Evolutionary conservation across 2,888 invertebrate species (phyloP).

Genomic region (Pheosia gnoma): DNA sequence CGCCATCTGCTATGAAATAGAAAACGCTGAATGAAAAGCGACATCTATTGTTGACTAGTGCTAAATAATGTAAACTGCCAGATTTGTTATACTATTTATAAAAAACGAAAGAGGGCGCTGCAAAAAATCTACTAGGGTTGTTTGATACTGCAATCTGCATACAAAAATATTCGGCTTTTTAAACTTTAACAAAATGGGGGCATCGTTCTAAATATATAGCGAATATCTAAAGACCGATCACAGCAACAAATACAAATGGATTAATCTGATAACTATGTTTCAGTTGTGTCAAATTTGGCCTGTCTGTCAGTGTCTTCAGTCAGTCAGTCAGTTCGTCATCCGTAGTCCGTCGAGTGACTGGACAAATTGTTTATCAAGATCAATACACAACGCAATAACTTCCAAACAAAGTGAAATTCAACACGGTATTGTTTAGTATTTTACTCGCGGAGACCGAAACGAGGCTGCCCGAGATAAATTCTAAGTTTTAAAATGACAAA

Average conservation of each 20-base stretch:
- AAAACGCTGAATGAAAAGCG: constrained; percentile 3
- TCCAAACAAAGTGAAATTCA: constrained; percentile 72
- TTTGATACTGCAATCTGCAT: too few species aligned
- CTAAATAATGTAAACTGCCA: neutral
- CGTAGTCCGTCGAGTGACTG: constrained; percentile 49
- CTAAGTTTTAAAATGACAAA: constrained; percentile 65
- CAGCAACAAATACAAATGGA: too few species aligned
- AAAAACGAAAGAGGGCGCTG: constrained; percentile 4
- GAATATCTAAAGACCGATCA: too few species aligned
- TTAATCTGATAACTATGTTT: neutral
- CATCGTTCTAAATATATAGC: too few species aligned
- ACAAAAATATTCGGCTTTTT: too few species aligned
- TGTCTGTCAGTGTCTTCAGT: neutral
- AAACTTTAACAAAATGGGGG: too few species aligned
- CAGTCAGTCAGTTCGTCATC: neutral
- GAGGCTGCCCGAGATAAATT: constrained; percentile 48
- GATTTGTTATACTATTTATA: neutral
- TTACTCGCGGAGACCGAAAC: constrained; percentile 49
- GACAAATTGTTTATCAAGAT: constrained; percentile 62
- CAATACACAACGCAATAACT: constrained; percentile 62
- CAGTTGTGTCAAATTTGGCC: neutral
- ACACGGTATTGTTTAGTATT: constrained; percentile 61
- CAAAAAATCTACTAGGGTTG: too few species aligned
- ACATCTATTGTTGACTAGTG: constrained; percentile 43
- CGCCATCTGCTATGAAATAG: constrained; percentile 30